phyloP scores from a whole-genome alignment of 2,797 vertebrate genomes.

The Hylomyscus alleni region DNA sequence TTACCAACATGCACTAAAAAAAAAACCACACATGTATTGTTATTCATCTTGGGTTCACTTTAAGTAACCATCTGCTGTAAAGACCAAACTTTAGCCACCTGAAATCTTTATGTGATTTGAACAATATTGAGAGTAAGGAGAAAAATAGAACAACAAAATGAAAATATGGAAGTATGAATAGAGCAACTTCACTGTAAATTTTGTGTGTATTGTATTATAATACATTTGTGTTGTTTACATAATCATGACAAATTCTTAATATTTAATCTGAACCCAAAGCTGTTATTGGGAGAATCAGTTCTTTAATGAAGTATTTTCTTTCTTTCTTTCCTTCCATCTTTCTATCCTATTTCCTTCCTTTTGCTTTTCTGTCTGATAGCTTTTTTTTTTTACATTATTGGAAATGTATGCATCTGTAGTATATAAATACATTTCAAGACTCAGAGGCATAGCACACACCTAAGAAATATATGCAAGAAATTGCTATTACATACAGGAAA shows the following conservation, averaged over 20 bases:
- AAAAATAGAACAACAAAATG: neutral
- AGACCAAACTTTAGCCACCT: neutral
- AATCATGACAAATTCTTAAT: neutral
- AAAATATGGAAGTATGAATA: neutral
- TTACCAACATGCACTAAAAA: neutral
- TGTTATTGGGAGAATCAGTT: neutral
- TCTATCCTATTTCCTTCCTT: neutral
- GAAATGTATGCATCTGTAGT: neutral
- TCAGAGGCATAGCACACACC: conserved; percentile 7
- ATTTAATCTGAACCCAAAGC: neutral
- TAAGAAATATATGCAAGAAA: conserved; percentile 27
- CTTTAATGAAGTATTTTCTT: neutral
- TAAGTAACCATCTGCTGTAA: neutral
- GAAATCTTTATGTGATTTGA: neutral
- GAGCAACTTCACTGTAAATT: neutral
- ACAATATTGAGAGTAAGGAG: neutral
- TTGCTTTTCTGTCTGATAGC: neutral
- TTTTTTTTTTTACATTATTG: neutral
- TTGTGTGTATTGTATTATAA: neutral
- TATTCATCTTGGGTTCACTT: neutral
- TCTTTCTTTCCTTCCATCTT: neutral
- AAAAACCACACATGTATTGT: neutral
- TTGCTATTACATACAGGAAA: conserved; percentile 33
- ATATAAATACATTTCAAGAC: conserved; percentile 17
- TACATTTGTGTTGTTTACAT: neutral